phyloP scores from a whole-genome alignment of 2,888 invertebrate species.

The Steromphala cineraria region DNA sequence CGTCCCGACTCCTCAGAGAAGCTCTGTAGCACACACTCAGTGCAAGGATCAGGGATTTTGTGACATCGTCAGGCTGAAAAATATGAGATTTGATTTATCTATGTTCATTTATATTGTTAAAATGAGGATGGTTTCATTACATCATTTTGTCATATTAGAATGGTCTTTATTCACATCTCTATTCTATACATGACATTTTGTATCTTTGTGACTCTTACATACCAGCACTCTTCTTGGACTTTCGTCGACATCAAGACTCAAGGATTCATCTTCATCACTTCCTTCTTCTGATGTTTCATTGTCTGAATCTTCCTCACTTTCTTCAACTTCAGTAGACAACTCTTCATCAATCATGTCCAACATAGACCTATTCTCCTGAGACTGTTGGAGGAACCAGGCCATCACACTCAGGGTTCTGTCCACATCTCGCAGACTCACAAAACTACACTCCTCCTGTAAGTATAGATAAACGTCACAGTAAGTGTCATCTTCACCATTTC shows the following conservation, averaged over 20 bases:
- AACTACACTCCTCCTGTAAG: conserved; percentile 66
- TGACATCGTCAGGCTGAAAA: conserved; percentile 42
- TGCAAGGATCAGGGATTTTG: conserved; percentile 62
- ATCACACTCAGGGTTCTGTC: conserved; percentile 62
- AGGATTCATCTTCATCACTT: not conserved
- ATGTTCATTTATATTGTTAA: no score
- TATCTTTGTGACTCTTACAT: no score
- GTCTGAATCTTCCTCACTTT: conserved; percentile 7
- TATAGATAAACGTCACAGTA: no score
- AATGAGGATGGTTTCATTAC: no score
- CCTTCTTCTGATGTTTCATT: not conserved
- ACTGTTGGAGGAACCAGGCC: conserved; percentile 61
- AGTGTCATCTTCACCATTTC: no score
- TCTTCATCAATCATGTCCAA: conserved; percentile 21
- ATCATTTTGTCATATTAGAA: no score
- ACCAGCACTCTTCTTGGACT: not conserved
- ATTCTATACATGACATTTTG: no score
- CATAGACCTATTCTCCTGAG: conserved; percentile 11
- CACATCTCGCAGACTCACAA: conserved; percentile 69
- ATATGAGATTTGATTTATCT: no score
- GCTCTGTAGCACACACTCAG: conserved; percentile 69
- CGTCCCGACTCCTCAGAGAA: conserved; percentile 54
- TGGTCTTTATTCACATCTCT: no score
- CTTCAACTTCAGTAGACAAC: not conserved
- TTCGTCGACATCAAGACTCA: not conserved